Evolutionary conservation across 2,888 invertebrate genomes (phyloP).

Genomic region (Hemicrepidius hirtus): DNA sequence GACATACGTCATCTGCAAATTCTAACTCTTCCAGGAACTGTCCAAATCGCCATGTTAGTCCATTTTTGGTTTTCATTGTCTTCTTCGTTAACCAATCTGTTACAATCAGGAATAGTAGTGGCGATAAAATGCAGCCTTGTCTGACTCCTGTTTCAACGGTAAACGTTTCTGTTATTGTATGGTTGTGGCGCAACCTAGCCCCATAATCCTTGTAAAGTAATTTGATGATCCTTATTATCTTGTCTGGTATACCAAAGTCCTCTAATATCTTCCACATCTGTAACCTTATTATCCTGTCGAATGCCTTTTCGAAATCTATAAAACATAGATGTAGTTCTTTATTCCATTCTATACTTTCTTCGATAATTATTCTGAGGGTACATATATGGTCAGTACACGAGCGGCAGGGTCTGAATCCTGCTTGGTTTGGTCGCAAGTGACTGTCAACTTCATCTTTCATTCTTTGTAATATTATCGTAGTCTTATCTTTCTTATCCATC

Average conservation of each 20-base stretch:
- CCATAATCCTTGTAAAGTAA: constrained; percentile 7
- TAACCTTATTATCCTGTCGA: neutral
- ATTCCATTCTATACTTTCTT: neutral
- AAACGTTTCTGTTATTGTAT: neutral
- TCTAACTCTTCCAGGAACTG: neutral
- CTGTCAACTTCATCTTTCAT: constrained; percentile 4
- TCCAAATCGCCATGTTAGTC: constrained; percentile 3
- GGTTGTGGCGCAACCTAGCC: neutral
- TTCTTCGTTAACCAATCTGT: neutral
- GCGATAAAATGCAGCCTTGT: constrained; percentile 6
- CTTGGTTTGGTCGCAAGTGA: constrained; percentile 4
- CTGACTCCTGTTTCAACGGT: neutral
- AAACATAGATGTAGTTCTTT: neutral
- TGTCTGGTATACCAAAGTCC: constrained; percentile 5
- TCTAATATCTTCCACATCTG: neutral
- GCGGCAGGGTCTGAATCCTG: neutral
- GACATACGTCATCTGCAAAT: constrained; percentile 1
- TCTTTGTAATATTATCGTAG: neutral
- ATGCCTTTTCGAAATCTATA: constrained; percentile 7
- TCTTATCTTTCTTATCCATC: too few species aligned
- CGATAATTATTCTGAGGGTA: too few species aligned
- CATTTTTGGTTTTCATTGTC: neutral
- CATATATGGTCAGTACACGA: constrained; percentile 2
- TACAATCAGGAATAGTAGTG: neutral
- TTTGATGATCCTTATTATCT: neutral